Base-by-base conservation (phyloP, 2,888 invertebrate genomes). In the Megalurothrips usitatus region DNA sequence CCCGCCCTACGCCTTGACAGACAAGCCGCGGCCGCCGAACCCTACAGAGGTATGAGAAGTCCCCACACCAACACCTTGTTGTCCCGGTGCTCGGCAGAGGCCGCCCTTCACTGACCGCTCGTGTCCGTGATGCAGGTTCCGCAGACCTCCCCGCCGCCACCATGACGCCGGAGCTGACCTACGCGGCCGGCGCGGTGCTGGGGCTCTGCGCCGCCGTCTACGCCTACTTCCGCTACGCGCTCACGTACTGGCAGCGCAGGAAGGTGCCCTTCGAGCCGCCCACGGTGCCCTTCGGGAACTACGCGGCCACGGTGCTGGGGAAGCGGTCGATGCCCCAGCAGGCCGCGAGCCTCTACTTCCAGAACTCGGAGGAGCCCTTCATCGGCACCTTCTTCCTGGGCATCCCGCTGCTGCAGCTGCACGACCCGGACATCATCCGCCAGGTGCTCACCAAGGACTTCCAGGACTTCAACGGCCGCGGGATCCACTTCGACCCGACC, bases 351-450 rank as follows among this genome's bases (percentile, higher is more conserved):
- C 81, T 85, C 52, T 81, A 83, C 11, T 83, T 83, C 1, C 83
- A 84, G 78, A 83, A 84, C 4, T 47, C 82, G 19, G 83, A 84
- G 58, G 82, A 85, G 19, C 82, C 83, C 80, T 79, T 83, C 9
- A 86, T 86, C 82, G 85, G 86, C 82, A 63, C 83, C 14, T 82
- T 82, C 47, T 83, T 86, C 12, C 84, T 85, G 3, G 83, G 83
- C 52, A 84, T 84, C 1, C 85, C 86, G 1, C 84, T 86, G 79
- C 81, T 81, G 10, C 83, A 84, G 49, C 82, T 86, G 14, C 83
- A 85, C 78, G 81, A 83, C 12, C 84, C 84, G 78, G 84, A 83
- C 34, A 82, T 84, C 28, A 83, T 82, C 28, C 82, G 85, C 19
- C 84, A 86, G 63, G 85, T 85, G 80, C 85, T 85, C 81, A 82